Evolutionary conservation across 1,140 invertebrate species (phyloP).

Genomic region (Diorhabda sublineata): DNA sequence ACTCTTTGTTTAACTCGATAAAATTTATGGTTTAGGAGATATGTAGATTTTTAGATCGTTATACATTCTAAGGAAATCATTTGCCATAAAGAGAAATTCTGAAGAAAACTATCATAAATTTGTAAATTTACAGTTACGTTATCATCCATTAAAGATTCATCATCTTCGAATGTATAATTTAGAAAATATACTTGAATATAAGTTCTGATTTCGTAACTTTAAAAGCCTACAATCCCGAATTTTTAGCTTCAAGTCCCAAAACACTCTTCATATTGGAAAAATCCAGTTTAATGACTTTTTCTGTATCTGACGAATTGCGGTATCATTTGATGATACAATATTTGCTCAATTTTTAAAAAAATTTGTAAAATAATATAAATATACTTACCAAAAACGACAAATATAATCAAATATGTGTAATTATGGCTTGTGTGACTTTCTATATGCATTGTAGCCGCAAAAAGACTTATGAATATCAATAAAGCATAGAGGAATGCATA

Average conservation of each 20-base stretch:
- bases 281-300: too few species aligned
- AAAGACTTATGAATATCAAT: constrained; percentile 35
- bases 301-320: too few species aligned
- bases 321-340: background rate
- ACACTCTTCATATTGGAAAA: too few species aligned
- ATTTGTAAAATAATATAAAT: background rate
- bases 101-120: too few species aligned
- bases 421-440: constrained; percentile 34
- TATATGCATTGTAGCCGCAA: constrained; percentile 36
- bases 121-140: background rate
- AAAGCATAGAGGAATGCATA: constrained; percentile 38
- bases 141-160: background rate
- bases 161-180: too few species aligned
- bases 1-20: background rate
- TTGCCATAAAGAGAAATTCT: too few species aligned
- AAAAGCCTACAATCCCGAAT: background rate
- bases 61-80: too few species aligned
- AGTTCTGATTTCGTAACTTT: too few species aligned
- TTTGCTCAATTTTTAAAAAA: background rate
- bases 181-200: too few species aligned
- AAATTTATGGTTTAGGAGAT: too few species aligned
- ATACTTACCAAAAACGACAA: constrained; percentile 35
- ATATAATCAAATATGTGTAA: constrained; percentile 33
- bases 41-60: too few species aligned
- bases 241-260: background rate